These are phyloP conservation scores for Nudaria mundana DNA, from an alignment of 2,888 invertebrate species.

Conservation along the genomic window DNA sequence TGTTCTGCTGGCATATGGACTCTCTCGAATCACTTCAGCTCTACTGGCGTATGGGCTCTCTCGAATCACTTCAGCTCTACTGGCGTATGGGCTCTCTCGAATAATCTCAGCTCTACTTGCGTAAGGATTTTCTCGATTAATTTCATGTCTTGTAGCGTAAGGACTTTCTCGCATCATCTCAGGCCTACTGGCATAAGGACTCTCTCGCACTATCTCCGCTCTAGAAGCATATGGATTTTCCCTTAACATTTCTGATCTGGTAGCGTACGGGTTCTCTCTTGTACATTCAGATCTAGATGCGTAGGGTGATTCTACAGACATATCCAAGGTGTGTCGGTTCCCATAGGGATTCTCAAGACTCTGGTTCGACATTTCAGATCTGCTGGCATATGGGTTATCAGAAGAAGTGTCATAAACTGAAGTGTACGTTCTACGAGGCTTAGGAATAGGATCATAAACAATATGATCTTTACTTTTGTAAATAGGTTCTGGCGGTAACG, in stretches of 20 bases:
- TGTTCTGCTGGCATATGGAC: constrained; percentile 33
- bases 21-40: constrained; percentile 44
- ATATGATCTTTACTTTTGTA: constrained; percentile 78
- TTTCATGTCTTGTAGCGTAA: constrained; percentile 38
- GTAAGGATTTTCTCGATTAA: constrained; percentile 40
- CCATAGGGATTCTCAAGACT: constrained; percentile 72
- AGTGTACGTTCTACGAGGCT: constrained; percentile 74
- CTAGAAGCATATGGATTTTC: constrained; percentile 36
- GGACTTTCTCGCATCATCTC: constrained; percentile 45
- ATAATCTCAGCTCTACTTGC: constrained; percentile 39
- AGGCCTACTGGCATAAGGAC: constrained; percentile 34
- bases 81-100: constrained; percentile 40
- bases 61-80: constrained; percentile 39
- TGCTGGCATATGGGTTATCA: constrained; percentile 67
- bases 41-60: constrained; percentile 41
- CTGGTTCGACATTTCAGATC: constrained; percentile 68
- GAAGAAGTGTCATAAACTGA: constrained; percentile 70
- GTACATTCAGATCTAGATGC: constrained; percentile 48
- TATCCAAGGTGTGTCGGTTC: constrained; percentile 61
- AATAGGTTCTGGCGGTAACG: constrained; percentile 75
- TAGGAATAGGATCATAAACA: constrained; percentile 76
- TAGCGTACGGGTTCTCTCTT: constrained; percentile 30
- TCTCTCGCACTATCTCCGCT: constrained; percentile 18
- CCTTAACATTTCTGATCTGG: constrained; percentile 18
- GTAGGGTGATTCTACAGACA: constrained; percentile 66